These are phyloP conservation scores for Tachypleus tridentatus DNA, from an alignment of 1,140 invertebrate genomes.

Conservation along the genomic window DNA sequence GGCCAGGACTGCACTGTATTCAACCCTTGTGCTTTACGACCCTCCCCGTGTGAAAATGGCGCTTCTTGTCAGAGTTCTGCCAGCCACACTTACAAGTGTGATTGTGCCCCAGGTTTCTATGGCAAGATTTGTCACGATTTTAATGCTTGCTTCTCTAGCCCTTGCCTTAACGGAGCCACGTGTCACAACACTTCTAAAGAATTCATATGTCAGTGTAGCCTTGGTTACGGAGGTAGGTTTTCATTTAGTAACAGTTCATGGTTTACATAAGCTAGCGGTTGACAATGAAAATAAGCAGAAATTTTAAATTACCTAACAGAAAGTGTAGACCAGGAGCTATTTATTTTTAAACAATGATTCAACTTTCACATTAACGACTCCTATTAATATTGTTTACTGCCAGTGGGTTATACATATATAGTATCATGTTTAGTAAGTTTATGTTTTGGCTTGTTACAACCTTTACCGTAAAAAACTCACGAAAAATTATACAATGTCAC, in stretches of 20 bases:
- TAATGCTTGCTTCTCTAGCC: conserved; percentile 85
- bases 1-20: conserved; percentile 66
- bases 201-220: conserved; percentile 74
- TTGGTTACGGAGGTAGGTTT: conserved; percentile 48
- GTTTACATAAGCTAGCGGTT: too few species aligned
- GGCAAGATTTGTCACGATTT: conserved; percentile 61
- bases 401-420: conserved; percentile 8
- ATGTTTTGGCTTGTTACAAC: conserved; percentile 28
- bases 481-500: too few species aligned
- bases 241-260: too few species aligned
- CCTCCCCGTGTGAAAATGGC: conserved; percentile 50
- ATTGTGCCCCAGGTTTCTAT: conserved; percentile 39
- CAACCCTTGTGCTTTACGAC: conserved; percentile 46
- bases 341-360: too few species aligned
- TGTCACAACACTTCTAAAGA: conserved; percentile 57
- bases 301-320: too few species aligned
- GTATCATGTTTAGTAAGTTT: conserved; percentile 1
- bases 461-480: too few species aligned
- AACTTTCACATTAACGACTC: too few species aligned
- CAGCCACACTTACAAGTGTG: conserved; percentile 62
- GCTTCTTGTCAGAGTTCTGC: conserved; percentile 61
- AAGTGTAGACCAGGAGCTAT: too few species aligned
- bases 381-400: too few species aligned
- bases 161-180: conserved; percentile 77
- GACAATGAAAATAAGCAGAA: too few species aligned